These are phyloP conservation scores for Petrosia ficiformis DNA, from an alignment of 37 sponge, comb jelly and placozoan genomes.

Conservation along the genomic window DNA sequence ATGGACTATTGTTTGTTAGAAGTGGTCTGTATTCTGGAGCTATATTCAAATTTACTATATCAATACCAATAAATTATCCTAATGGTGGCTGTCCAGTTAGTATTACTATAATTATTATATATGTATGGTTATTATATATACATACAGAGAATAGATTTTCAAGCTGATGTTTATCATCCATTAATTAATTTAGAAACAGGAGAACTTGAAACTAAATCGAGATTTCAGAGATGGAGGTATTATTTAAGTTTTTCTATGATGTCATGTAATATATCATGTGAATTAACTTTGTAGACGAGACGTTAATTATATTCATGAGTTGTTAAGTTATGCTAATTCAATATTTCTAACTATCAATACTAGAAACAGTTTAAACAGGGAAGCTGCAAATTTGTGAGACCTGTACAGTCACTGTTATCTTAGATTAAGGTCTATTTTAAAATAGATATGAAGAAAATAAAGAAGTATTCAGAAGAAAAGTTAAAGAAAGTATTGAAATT, in stretches of 20 bases:
- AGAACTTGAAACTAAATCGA: constrained; percentile 55
- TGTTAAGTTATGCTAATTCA: constrained; percentile 57
- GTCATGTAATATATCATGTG: not conserved
- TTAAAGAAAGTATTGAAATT: constrained; percentile 50
- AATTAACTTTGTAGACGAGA: constrained; percentile 30
- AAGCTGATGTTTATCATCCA: constrained; percentile 74
- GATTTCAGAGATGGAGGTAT: constrained; percentile 74
- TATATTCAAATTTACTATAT: constrained; percentile 69
- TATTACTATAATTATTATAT: not conserved
- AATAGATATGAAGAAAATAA: constrained; percentile 45
- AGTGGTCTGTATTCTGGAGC: constrained; percentile 68
- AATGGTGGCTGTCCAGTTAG: constrained; percentile 86
- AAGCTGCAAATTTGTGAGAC: constrained; percentile 74
- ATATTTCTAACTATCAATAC: constrained; percentile 62
- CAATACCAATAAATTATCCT: constrained; percentile 69
- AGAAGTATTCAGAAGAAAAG: constrained; percentile 41
- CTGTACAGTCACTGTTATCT: not conserved
- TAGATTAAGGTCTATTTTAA: not conserved
- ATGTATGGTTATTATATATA: not conserved
- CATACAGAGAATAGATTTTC: constrained; percentile 59
- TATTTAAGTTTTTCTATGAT: not conserved
- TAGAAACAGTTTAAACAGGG: constrained; percentile 39
- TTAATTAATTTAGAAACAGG: constrained; percentile 59
- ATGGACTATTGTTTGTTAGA: constrained; percentile 65
- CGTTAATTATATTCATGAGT: constrained; percentile 54